Conservation (phyloP, 2,888 invertebrate genomes). For the Beris chalybata region DNA sequence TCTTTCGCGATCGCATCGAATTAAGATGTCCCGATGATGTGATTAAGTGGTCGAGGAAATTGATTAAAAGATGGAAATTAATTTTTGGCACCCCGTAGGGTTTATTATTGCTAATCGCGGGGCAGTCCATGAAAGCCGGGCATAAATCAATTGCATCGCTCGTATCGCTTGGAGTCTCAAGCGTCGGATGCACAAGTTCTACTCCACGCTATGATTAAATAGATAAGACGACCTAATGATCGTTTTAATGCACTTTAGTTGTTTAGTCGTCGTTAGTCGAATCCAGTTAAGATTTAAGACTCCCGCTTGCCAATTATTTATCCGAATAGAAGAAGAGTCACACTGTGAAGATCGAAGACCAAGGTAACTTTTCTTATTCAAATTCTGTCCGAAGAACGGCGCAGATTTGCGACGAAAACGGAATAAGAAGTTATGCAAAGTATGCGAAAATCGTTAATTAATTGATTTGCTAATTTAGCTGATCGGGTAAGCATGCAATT, state of each 20-base stretch:
- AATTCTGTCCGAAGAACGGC: constrained; percentile 15
- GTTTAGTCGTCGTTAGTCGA: constrained; percentile 29
- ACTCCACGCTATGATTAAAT: constrained; percentile 22
- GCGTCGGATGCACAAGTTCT: background rate
- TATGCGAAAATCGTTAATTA: constrained; percentile 28
- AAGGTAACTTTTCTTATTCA: constrained; percentile 17
- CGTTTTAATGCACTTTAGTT: constrained; percentile 33
- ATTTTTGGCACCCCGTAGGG: constrained; percentile 28
- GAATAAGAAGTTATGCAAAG: constrained; percentile 7
- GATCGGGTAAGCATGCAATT: background rate
- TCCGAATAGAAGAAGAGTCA: constrained; percentile 24
- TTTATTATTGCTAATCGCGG: constrained; percentile 29
- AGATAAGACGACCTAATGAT: constrained; percentile 31
- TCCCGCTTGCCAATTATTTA: constrained; percentile 32
- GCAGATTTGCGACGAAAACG: constrained; percentile 1
- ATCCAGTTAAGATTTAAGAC: constrained; percentile 30
- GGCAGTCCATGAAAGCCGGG: constrained; percentile 13
- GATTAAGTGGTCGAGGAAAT: constrained; percentile 18
- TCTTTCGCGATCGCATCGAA: constrained; percentile 9
- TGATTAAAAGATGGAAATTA: constrained; percentile 30
- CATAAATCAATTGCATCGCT: constrained; percentile 24
- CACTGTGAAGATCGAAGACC: constrained; percentile 25
- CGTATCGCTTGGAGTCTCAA: constrained; percentile 1
- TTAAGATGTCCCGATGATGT: constrained; percentile 21
- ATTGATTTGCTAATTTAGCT: constrained; percentile 30